A percentile compares a stretch with the other conserved stretches of the same genome.
Conservation (phyloP, 2,113 vertebrate species). For the Cnemophilus loriae region DNA sequence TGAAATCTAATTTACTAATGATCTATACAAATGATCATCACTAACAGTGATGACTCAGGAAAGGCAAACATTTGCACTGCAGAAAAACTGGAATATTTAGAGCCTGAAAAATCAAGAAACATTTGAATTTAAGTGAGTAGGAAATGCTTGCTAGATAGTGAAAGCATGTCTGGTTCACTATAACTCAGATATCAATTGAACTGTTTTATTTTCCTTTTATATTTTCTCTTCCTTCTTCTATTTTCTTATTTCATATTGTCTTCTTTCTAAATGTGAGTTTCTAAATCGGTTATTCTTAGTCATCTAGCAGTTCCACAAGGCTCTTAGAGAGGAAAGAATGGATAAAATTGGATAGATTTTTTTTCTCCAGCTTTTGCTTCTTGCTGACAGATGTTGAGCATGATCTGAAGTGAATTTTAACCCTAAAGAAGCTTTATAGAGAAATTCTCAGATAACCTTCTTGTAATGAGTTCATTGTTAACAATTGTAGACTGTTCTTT, state of each 20-base stretch:
- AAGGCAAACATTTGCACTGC: not conserved
- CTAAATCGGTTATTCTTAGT: constrained; percentile 7
- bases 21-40: not conserved
- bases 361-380: not conserved
- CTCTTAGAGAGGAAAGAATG: not conserved
- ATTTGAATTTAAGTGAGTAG: not conserved
- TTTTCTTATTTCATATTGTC: constrained; percentile 1
- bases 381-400: not conserved
- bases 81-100: not conserved
- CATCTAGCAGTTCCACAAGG: not conserved
- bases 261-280: not conserved
- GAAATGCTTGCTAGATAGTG: not conserved
- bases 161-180: not conserved
- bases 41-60: not conserved
- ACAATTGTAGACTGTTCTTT: constrained; percentile 35
- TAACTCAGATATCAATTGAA: not conserved
- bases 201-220: not conserved
- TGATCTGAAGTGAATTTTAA: constrained; percentile 6
- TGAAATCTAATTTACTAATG: not conserved
- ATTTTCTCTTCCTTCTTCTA: not conserved
- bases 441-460: constrained; percentile 37
- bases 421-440: constrained; percentile 24
- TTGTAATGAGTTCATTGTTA: constrained; percentile 42
- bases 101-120: not conserved
- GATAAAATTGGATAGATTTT: not conserved